Evolutionary conservation across 2,797 vertebrate genomes (phyloP), one percentile per base, ranked within the genome.

Genomic region (Hapalemur alaotrensis): DNA sequence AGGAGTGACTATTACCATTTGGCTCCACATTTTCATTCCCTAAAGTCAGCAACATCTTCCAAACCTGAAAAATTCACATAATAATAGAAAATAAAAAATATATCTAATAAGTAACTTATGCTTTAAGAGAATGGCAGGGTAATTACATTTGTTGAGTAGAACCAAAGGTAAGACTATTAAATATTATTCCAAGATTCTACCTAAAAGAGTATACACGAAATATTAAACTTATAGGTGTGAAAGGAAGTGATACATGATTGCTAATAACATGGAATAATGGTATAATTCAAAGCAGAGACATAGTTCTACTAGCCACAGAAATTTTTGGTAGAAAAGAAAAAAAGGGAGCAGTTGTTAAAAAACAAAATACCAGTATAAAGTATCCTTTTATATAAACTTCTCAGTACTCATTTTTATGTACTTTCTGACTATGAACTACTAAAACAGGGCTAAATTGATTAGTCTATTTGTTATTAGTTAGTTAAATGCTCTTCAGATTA

Each of bases 351-450:
- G 22, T 80, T 80, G 89, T 38, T 93, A 59, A 76, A 67, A 96
- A 90, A 84, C 30, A 76, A 92, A 92, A 70, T 57, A 63, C 18
- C 17, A 43, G 17, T 54, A 76, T 32, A 82, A 23, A 80, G n/a
- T 22, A 85, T 2, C 46, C 4, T 85, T 89, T 46, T 54, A 82
- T n/a, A 92, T 76, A 67, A 89, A 96, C 61, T 67, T 67, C 41
- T 86, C 30, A 57, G 46, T 75, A 69, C n/a, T 83, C n/a, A 13
- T 48, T 94, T 86, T 94, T 95, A 89, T 79, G 43, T 59, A 76
- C 13, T 95, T 94, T 97, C 59, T 91, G 69, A 78, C 25, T 95
- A 73, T 94, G n/a, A 91, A 91, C 89, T 95, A 83, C 43, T 91
- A 94, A 95, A 93, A 67, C 20, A 79, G 52, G 69, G n/a, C 89